Percentiles rank a stretch among this genome's conserved stretches.
Conservation (phyloP, 2,113 vertebrate genomes). For the Tursiops truncatus region DNA sequence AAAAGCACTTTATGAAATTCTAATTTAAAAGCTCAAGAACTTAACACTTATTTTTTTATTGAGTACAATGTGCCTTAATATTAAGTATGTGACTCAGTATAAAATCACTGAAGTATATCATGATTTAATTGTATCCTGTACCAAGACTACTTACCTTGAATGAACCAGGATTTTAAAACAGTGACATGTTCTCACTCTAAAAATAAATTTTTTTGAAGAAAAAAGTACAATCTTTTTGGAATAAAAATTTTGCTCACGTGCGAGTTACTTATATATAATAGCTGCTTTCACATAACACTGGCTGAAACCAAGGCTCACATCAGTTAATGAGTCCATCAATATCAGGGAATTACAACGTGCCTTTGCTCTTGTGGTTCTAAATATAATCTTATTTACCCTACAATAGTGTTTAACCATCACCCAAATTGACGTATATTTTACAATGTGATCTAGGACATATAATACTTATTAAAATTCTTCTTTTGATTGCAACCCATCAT, state of each 20-base stretch:
- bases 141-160: slow-evolving; percentile 43
- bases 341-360: not conserved
- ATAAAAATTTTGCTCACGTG: not conserved
- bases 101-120: slow-evolving; percentile 47
- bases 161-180: slow-evolving; percentile 51
- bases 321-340: rapidly evolving
- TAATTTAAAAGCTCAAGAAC: slow-evolving; percentile 75
- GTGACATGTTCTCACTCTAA: slow-evolving; percentile 60
- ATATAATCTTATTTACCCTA: not conserved
- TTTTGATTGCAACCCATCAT: not conserved
- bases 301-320: not conserved
- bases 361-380: not conserved
- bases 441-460: not conserved
- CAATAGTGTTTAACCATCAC: not conserved
- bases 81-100: slow-evolving; percentile 47
- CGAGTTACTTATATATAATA: not conserved
- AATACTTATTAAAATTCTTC: not conserved
- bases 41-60: slow-evolving; percentile 73
- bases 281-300: not conserved
- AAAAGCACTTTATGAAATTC: slow-evolving; percentile 78
- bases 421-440: slow-evolving; percentile 1
- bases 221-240: not conserved
- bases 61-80: slow-evolving; percentile 65
- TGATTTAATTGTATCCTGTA: slow-evolving; percentile 58
- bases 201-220: slow-evolving; percentile 64